Percentiles rank a stretch among this genome's conserved stretches.
These are phyloP conservation scores for Athalia rosae DNA, from an alignment of 2,888 invertebrate genomes.

Conservation along the genomic window DNA sequence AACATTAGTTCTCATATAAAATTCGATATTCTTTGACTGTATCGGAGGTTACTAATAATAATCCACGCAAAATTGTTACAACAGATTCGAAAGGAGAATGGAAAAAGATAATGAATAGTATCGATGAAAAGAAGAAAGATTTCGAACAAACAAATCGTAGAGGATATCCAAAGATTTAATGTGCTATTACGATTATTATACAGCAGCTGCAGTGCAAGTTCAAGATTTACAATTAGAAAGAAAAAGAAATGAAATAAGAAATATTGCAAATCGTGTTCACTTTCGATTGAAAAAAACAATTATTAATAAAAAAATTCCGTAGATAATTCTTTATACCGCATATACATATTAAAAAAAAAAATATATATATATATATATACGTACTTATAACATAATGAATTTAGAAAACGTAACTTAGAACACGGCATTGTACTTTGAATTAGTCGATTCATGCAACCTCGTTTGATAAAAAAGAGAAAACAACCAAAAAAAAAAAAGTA, in stretches of 20 bases:
- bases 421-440: too few relatives aligned
- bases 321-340: too few relatives aligned
- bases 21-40: neutral
- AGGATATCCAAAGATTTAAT: conserved; percentile 6
- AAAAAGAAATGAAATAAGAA: neutral
- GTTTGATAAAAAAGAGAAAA: too few relatives aligned
- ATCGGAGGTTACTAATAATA: neutral
- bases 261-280: conserved; percentile 21
- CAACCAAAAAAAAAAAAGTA: too few relatives aligned
- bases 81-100: neutral
- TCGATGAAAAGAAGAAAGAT: neutral
- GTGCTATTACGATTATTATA: conserved; percentile 4
- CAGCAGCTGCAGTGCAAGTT: neutral
- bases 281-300: conserved; percentile 17
- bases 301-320: too few relatives aligned
- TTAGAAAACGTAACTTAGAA: too few relatives aligned
- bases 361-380: neutral
- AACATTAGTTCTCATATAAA: too few relatives aligned
- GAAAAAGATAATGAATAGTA: conserved; percentile 21
- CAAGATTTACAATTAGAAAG: neutral
- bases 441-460: too few relatives aligned
- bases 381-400: too few relatives aligned
- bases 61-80: neutral
- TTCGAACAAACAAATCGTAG: conserved; percentile 11
- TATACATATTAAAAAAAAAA: conserved; percentile 9